phyloP scores from a whole-genome alignment of 2,888 invertebrate species.

The Diplolepis rosae region DNA sequence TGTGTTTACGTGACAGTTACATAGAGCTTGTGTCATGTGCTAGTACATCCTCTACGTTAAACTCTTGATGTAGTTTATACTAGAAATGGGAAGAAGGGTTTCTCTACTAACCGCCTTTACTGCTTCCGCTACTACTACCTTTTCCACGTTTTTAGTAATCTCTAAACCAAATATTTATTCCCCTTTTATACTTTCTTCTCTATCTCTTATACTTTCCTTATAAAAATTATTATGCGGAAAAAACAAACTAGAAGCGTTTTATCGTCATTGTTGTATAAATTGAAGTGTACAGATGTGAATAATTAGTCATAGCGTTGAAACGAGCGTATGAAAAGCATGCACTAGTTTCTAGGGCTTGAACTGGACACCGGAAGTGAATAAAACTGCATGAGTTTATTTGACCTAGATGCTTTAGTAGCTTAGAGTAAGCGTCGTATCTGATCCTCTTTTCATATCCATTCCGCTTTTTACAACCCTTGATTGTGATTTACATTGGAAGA shows the following conservation, averaged over 20 bases:
- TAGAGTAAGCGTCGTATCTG: neutral
- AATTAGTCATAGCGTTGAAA: neutral
- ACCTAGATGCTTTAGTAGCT: neutral
- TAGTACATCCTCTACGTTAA: slow-evolving; percentile 3
- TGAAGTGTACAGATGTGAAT: neutral
- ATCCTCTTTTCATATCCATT: slow-evolving; percentile 21
- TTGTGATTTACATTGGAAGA: slow-evolving; percentile 20
- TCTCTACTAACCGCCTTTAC: neutral
- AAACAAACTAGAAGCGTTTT: too few species aligned
- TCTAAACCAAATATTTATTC: too few species aligned
- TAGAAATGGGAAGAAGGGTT: slow-evolving; percentile 9
- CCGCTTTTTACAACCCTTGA: neutral
- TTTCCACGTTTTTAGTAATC: neutral
- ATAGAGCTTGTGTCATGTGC: slow-evolving; percentile 7
- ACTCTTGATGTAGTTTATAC: slow-evolving; percentile 21
- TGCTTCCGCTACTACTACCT: neutral
- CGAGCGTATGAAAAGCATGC: neutral
- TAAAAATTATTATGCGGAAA: too few species aligned
- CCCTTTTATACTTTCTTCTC: too few species aligned
- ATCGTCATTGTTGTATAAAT: too few species aligned
- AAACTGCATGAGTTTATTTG: neutral
- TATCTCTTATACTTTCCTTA: too few species aligned
- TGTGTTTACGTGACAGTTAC: slow-evolving; percentile 30
- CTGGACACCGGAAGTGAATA: neutral
- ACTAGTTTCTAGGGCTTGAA: neutral